These are phyloP conservation scores for Chymomyza costata DNA, from an alignment of 1,140 invertebrate species.

Conservation along the genomic window DNA sequence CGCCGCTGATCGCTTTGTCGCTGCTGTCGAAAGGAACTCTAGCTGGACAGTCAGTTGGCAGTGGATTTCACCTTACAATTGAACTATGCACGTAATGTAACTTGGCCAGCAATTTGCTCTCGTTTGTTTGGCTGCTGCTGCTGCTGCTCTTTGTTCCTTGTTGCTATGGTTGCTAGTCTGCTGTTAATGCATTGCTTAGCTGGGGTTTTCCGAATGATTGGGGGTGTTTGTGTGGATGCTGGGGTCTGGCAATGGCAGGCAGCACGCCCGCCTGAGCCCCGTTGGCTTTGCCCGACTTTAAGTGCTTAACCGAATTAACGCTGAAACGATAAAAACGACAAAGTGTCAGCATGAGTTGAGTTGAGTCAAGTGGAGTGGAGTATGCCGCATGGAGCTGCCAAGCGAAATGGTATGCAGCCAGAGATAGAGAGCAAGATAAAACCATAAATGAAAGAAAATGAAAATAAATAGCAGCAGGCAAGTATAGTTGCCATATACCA, in stretches of 20 bases:
- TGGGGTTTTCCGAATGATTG: not conserved
- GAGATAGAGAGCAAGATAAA: conserved; percentile 41
- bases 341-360: conserved; percentile 55
- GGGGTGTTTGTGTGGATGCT: too few species aligned
- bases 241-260: too few species aligned
- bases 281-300: conserved; percentile 53
- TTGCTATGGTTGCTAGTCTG: conserved; percentile 7
- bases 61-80: conserved; percentile 45
- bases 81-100: conserved; percentile 50
- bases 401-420: not conserved
- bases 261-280: too few species aligned
- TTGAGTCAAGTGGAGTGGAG: conserved; percentile 7
- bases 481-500: conserved; percentile 1
- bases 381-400: not conserved
- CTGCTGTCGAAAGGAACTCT: too few species aligned
- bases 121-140: conserved; percentile 17
- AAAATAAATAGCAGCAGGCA: conserved; percentile 68
- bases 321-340: conserved; percentile 72
- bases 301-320: conserved; percentile 71
- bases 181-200: conserved; percentile 11
- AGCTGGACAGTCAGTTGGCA: not conserved
- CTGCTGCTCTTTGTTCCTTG: conserved; percentile 11
- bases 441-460: conserved; percentile 69
- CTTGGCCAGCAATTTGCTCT: conserved; percentile 33
- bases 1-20: conserved; percentile 1